Percentiles rank a stretch among this genome's conserved stretches.
Conservation (phyloP, 2,888 invertebrate genomes). For the Teinopalpus imperialis region DNA sequence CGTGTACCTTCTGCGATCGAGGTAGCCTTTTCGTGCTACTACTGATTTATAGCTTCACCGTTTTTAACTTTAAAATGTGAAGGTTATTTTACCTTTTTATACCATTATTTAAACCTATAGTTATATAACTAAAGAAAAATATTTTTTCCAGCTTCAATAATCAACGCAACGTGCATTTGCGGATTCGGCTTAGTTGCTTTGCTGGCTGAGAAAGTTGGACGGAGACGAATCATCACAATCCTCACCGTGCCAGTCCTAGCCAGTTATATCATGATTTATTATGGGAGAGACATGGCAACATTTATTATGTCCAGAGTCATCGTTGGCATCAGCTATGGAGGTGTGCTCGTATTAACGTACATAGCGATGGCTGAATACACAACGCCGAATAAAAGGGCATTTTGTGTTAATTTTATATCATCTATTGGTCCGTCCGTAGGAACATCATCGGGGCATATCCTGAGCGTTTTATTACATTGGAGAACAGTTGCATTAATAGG, state of each 20-base stretch:
- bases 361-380: conserved; percentile 36
- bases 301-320: conserved; percentile 34
- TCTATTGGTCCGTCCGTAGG: conserved; percentile 31
- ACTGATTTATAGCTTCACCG: no score
- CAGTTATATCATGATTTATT: conserved; percentile 34
- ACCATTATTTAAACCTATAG: no score
- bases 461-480: conserved; percentile 36
- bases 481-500: conserved; percentile 34
- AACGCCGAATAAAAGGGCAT: conserved; percentile 31
- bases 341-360: conserved; percentile 30
- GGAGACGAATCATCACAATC: conserved; percentile 28
- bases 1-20: no score
- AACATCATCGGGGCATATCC: conserved; percentile 30
- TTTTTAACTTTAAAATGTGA: no score
- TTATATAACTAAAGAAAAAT: no score
- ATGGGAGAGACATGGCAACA: conserved; percentile 25
- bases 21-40: no score
- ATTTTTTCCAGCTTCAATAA: conserved; percentile 33
- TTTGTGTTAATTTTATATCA: conserved; percentile 29
- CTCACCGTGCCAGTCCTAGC: conserved; percentile 28
- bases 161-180: conserved; percentile 27
- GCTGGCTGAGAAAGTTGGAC: conserved; percentile 31
- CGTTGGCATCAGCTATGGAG: conserved; percentile 36
- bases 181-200: conserved; percentile 29
- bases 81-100: no score